Evolutionary conservation across 2,113 vertebrate species (phyloP).

Genomic region (Vireo altiloquus): DNA sequence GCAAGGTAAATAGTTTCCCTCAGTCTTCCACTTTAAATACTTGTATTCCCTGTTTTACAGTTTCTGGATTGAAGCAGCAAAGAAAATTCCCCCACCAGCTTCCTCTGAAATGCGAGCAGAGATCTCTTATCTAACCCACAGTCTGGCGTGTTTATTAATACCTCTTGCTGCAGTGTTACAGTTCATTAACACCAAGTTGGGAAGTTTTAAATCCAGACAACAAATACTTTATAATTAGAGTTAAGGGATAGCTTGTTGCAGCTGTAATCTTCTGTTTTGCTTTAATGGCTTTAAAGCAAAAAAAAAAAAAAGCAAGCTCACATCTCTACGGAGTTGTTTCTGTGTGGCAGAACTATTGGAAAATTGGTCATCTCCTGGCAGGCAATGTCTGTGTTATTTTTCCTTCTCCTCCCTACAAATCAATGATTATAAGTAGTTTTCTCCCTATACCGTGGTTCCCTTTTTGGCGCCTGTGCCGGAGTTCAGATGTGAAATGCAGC

Average conservation of each 20-base stretch:
- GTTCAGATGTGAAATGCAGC: not conserved
- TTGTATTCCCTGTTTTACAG: not conserved
- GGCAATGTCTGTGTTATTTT: not conserved
- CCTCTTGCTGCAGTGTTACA: constrained; percentile 14
- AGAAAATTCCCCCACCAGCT: not conserved
- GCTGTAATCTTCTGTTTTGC: constrained; percentile 26
- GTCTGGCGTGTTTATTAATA: constrained; percentile 18
- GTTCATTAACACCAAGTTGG: constrained; percentile 35
- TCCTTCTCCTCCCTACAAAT: not conserved
- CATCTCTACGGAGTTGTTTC: not conserved
- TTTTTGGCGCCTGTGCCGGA: not conserved
- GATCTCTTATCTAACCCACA: not conserved
- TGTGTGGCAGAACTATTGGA: constrained; percentile 25
- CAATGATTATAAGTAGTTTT: constrained; percentile 14
- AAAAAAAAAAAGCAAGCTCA: not conserved
- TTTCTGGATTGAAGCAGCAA: not conserved
- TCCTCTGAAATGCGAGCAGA: not conserved
- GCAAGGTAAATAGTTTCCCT: not conserved
- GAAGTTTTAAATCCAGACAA: constrained; percentile 47
- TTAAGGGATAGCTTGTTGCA: constrained; percentile 48
- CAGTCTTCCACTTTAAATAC: not conserved
- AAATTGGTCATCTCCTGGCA: constrained; percentile 48
- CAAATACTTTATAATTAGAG: constrained; percentile 39
- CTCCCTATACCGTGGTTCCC: not conserved
- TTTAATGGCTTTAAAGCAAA: not conserved